These are phyloP conservation scores for Lysandra coridon DNA, from an alignment of 2,888 invertebrate species.

Conservation along the genomic window DNA sequence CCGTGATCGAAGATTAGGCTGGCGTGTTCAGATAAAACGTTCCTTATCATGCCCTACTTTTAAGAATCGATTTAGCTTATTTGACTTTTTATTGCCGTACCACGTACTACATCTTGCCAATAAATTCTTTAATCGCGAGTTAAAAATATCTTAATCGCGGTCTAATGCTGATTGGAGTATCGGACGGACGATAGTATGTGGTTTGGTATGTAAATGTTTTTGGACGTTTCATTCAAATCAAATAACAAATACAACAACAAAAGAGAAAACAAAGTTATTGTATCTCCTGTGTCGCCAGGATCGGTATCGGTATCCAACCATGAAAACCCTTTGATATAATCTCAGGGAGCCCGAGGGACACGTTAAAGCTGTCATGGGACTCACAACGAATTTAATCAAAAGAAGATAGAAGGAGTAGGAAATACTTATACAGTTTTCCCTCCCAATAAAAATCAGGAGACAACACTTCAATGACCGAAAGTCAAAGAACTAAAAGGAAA, in stretches of 20 bases:
- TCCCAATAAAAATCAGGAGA: no score
- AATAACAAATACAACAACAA: background rate
- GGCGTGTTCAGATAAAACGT: conserved; percentile 43
- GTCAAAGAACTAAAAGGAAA: no score
- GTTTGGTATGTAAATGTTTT: background rate
- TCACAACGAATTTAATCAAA: no score
- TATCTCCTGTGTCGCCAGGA: no score
- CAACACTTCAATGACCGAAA: no score
- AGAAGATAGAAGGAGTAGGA: no score
- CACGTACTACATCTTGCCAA: conserved; percentile 4
- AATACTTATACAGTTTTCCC: no score
- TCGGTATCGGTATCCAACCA: no score
- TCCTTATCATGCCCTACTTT: conserved; percentile 40
- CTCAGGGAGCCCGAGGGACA: no score
- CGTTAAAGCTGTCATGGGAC: no score
- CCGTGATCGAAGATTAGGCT: conserved; percentile 47
- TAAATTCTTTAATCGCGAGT: conserved; percentile 16
- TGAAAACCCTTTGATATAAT: no score
- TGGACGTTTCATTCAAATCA: background rate
- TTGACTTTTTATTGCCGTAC: conserved; percentile 6
- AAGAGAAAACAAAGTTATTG: background rate
- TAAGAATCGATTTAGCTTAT: conserved; percentile 24
- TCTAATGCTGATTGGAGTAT: background rate
- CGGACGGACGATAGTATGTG: background rate
- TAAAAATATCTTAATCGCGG: conserved; percentile 9